phyloP scores from a whole-genome alignment of 1,140 invertebrate genomes.

The Panagrolaimus sp. region DNA sequence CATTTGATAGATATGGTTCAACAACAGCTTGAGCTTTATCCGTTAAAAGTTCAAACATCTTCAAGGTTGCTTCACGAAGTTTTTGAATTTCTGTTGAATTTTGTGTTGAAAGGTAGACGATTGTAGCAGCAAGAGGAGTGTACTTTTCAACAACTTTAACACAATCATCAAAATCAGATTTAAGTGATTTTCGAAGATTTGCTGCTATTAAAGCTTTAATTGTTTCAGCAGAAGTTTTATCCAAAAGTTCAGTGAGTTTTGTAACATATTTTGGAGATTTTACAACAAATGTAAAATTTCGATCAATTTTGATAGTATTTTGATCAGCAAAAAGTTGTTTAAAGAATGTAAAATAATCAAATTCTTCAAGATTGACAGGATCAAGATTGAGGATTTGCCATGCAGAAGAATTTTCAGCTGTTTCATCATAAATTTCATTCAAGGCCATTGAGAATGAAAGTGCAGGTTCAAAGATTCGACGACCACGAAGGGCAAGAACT shows the following conservation, averaged over 20 bases:
- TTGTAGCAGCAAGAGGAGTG: neutral
- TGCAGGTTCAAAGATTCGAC: neutral
- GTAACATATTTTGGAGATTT: neutral
- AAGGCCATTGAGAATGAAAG: neutral
- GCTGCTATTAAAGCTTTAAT: neutral
- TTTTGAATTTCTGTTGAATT: neutral
- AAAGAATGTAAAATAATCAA: neutral
- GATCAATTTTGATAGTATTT: neutral
- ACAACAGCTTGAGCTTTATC: neutral
- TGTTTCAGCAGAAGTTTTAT: neutral
- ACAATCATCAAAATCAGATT: slow-evolving; percentile 1
- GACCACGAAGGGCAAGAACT: neutral
- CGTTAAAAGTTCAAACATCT: neutral
- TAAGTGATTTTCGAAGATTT: neutral
- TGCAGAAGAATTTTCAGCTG: neutral
- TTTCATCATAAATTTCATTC: neutral
- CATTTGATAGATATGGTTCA: neutral
- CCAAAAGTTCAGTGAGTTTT: neutral
- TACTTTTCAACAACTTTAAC: slow-evolving; percentile 3
- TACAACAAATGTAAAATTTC: neutral
- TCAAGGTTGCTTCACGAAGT: neutral
- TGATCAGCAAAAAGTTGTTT: neutral
- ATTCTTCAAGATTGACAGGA: neutral
- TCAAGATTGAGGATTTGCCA: neutral
- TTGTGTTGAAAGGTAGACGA: neutral